Evolutionary conservation across 2,888 invertebrate species (phyloP).

Genomic region (Brenthis ino): DNA sequence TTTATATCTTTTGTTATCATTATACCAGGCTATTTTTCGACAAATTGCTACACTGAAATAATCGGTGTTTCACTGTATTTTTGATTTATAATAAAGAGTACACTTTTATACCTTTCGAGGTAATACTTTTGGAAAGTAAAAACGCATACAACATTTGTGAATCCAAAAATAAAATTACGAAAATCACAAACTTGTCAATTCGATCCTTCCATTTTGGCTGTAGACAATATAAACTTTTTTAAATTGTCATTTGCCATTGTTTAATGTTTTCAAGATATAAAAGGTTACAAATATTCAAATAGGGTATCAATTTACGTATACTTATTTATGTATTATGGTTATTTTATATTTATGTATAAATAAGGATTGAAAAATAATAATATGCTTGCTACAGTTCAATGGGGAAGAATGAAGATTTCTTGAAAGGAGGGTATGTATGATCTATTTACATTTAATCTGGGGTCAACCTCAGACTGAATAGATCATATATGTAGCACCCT

Average conservation of each 20-base stretch:
- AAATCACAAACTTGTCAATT: conserved; percentile 77
- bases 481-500: too few species aligned
- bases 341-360: too few species aligned
- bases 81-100: conserved; percentile 38
- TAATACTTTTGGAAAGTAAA: conserved; percentile 52
- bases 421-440: too few species aligned
- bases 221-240: conserved; percentile 47
- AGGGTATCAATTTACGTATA: too few species aligned
- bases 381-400: too few species aligned
- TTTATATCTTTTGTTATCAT: conserved; percentile 82
- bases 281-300: too few species aligned
- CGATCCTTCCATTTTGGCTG: conserved; percentile 76
- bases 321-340: too few species aligned
- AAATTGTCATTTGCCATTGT: conserved; percentile 4
- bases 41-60: conserved; percentile 60
- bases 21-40: conserved; percentile 70
- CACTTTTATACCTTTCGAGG: conserved; percentile 45
- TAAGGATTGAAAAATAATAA: too few species aligned
- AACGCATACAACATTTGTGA: conserved; percentile 59
- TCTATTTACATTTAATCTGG: too few species aligned
- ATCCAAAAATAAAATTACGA: conserved; percentile 76
- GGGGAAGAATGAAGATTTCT: too few species aligned
- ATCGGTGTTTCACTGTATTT: conserved; percentile 40
- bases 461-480: too few species aligned
- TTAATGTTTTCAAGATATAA: neutral